A percentile compares a stretch with the other conserved stretches of the same genome.
These are phyloP conservation scores for Pagetopsis macropterus DNA, from an alignment of 2,797 vertebrate species.

Conservation along the genomic window DNA sequence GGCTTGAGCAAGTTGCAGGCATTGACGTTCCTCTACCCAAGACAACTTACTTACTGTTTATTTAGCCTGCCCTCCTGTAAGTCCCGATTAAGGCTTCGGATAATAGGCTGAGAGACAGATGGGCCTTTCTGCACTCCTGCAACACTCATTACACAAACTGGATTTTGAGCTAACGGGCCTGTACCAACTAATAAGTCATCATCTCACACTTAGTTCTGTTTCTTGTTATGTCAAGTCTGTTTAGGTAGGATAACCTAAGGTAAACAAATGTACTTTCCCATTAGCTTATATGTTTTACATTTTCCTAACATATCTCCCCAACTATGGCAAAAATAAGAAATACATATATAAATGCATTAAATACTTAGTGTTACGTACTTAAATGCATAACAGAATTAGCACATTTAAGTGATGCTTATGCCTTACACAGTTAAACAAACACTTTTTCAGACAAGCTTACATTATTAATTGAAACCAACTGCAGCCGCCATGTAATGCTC, in stretches of 20 bases:
- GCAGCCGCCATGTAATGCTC: constrained; percentile 55
- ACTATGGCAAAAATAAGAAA: constrained; percentile 11
- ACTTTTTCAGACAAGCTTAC: constrained; percentile 57
- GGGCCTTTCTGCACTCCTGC: constrained; percentile 75
- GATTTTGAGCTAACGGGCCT: constrained; percentile 73
- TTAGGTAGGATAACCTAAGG: constrained; percentile 18
- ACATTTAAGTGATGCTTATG: constrained; percentile 50
- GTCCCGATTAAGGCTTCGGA: constrained; percentile 84
- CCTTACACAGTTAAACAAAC: constrained; percentile 61
- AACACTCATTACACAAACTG: constrained; percentile 73
- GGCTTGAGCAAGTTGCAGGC: constrained; percentile 89
- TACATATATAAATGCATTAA: constrained; percentile 21
- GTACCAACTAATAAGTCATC: constrained; percentile 79
- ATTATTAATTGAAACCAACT: constrained; percentile 75
- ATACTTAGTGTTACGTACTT: constrained; percentile 13
- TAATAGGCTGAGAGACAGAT: constrained; percentile 85
- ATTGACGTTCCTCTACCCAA: constrained; percentile 87
- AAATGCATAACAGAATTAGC: constrained; percentile 54
- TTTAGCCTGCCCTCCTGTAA: constrained; percentile 87
- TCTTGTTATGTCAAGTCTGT: constrained; percentile 45
- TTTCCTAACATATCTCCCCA: constrained; percentile 33
- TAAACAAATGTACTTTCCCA: constrained; percentile 18
- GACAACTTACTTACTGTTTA: constrained; percentile 93
- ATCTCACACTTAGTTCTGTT: constrained; percentile 68
- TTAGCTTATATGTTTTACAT: constrained; percentile 16